Conservation (phyloP, 2,113 vertebrate species). For the Elephantulus edwardii region DNA sequence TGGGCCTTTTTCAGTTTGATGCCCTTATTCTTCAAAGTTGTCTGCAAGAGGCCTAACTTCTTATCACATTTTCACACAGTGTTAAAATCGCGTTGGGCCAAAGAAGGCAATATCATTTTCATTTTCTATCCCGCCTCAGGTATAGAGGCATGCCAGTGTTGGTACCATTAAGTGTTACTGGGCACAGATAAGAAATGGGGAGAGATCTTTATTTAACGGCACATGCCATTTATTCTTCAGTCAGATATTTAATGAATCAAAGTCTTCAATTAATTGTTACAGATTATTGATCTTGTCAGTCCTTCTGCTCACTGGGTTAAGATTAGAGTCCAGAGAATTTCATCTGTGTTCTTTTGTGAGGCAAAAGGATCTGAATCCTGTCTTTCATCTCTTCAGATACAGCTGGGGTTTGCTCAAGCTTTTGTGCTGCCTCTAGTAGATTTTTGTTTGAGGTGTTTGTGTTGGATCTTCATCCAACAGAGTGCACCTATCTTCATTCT, state of each 20-base stretch:
- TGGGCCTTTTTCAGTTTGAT: not conserved
- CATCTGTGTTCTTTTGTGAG: not conserved
- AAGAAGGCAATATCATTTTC: not conserved
- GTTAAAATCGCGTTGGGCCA: not conserved
- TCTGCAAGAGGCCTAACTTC: not conserved
- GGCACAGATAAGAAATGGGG: not conserved
- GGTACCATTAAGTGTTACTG: not conserved
- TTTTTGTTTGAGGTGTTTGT: not conserved
- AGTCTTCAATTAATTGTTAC: not conserved
- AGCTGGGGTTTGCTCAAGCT: not conserved
- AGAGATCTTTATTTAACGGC: not conserved
- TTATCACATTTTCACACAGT: conserved; percentile 20
- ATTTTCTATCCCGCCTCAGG: conserved; percentile 17
- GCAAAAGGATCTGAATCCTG: too few species aligned
- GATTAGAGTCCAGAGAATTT: not conserved
- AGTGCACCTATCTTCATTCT: not conserved
- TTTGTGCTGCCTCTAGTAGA: not conserved
- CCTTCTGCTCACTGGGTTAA: not conserved
- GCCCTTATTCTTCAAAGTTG: not conserved
- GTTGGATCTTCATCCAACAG: not conserved
- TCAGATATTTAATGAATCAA: not conserved
- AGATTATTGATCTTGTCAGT: not conserved
- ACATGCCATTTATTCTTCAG: conserved; percentile 28
- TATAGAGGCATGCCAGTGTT: not conserved
- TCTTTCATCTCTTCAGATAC: not conserved